Conservation (phyloP, 1,140 invertebrate species). For the Pogonognathellus flavescens region DNA sequence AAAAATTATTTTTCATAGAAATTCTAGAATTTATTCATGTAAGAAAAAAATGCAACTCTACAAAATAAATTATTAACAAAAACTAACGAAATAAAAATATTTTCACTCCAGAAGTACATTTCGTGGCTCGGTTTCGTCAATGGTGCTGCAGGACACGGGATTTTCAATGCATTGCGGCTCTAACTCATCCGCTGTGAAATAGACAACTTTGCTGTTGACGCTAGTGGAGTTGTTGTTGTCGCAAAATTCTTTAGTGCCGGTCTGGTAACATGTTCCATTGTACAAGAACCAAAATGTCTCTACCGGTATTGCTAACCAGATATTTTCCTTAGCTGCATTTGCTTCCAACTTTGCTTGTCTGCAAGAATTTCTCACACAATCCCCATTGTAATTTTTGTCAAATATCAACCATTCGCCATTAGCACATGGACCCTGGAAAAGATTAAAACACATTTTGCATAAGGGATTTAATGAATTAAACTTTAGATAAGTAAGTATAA, state of each 20-base stretch:
- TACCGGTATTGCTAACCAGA: neutral
- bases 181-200: slow-evolving; percentile 1
- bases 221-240: neutral
- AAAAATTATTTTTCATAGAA: too few relatives aligned
- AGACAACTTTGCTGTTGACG: neutral
- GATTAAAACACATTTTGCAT: too few relatives aligned
- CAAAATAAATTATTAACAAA: too few relatives aligned
- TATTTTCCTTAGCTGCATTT: neutral
- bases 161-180: slow-evolving; percentile 11
- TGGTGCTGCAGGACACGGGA: neutral
- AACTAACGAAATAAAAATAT: neutral
- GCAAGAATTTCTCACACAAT: slow-evolving; percentile 55
- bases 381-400: slow-evolving; percentile 53
- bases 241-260: slow-evolving; percentile 60
- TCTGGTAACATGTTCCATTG: slow-evolving; percentile 61
- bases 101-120: neutral
- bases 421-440: slow-evolving; percentile 58
- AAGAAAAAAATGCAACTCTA: too few relatives aligned
- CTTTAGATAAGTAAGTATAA: too few relatives aligned
- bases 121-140: slow-evolving; percentile 22
- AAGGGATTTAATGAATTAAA: too few relatives aligned
- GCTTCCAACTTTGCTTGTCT: slow-evolving; percentile 9
- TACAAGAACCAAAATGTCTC: slow-evolving; percentile 59
- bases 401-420: slow-evolving; percentile 62
- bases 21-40: too few relatives aligned